These are phyloP conservation scores for Drosophila parvula DNA, from an alignment of 1,140 invertebrate species.

Conservation along the genomic window DNA sequence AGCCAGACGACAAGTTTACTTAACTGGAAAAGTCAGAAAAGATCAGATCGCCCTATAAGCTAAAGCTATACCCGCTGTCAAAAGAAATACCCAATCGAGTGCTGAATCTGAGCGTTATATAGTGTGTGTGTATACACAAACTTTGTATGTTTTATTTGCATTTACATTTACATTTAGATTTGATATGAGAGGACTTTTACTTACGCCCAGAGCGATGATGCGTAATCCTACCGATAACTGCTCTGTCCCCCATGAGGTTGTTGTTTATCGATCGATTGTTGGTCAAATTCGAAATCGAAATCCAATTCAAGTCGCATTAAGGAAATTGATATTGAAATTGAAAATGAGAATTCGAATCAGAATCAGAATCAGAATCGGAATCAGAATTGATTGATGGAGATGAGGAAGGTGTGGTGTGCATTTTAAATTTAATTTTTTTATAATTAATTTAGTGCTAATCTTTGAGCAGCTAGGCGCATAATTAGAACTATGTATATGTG, in stretches of 20 bases:
- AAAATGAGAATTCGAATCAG: conserved; percentile 11
- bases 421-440: conserved; percentile 59
- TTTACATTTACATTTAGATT: conserved; percentile 56
- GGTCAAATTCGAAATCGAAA: conserved; percentile 26
- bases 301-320: conserved; percentile 9
- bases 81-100: conserved; percentile 32
- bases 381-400: conserved; percentile 19
- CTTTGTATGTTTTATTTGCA: conserved; percentile 59
- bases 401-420: conserved; percentile 39
- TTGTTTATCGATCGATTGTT: conserved; percentile 50
- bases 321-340: conserved; percentile 17
- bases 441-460: conserved; percentile 70
- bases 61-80: conserved; percentile 9
- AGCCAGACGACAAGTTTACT: conserved; percentile 64
- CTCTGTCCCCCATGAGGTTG: conserved; percentile 78
- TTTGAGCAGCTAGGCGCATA: conserved; percentile 75
- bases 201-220: conserved; percentile 57
- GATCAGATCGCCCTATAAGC: conserved; percentile 32
- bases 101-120: conserved; percentile 58
- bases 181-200: conserved; percentile 71
- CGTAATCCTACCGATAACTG: conserved; percentile 76
- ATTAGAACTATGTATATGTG: conserved; percentile 76
- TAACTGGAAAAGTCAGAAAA: conserved; percentile 29
- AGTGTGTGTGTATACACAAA: conserved; percentile 42
- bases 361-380: conserved; percentile 11